phyloP scores from a whole-genome alignment of 1,140 invertebrate species.

The Hormaphis cornu region DNA sequence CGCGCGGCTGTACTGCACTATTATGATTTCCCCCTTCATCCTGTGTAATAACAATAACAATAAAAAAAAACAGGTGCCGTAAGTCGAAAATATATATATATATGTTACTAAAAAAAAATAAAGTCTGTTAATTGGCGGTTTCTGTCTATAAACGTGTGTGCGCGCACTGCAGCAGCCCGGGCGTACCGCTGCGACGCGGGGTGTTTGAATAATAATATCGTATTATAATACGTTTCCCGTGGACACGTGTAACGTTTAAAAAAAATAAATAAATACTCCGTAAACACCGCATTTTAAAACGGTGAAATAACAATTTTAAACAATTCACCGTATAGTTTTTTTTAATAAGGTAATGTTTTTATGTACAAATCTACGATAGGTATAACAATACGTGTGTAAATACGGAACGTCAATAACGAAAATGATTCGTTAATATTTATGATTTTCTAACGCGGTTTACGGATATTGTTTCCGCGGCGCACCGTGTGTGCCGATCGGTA shows the following conservation, averaged over 20 bases:
- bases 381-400: not conserved
- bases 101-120: no score
- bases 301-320: not conserved
- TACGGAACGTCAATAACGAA: not conserved
- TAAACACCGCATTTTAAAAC: not conserved
- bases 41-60: not conserved
- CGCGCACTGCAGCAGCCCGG: no score
- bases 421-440: no score
- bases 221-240: not conserved
- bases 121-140: slow-evolving; percentile 20
- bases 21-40: not conserved
- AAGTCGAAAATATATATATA: no score
- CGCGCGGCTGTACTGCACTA: not conserved
- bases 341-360: slow-evolving; percentile 7
- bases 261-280: not conserved
- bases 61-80: slow-evolving; percentile 14
- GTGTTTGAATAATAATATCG: not conserved
- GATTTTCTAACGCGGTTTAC: no score
- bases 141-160: no score
- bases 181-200: no score
- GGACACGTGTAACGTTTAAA: no score
- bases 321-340: slow-evolving; percentile 5
- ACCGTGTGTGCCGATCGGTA: no score
- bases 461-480: no score
- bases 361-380: not conserved